Conservation (phyloP, 2,113 vertebrate species). For the Tyrannus savana region DNA sequence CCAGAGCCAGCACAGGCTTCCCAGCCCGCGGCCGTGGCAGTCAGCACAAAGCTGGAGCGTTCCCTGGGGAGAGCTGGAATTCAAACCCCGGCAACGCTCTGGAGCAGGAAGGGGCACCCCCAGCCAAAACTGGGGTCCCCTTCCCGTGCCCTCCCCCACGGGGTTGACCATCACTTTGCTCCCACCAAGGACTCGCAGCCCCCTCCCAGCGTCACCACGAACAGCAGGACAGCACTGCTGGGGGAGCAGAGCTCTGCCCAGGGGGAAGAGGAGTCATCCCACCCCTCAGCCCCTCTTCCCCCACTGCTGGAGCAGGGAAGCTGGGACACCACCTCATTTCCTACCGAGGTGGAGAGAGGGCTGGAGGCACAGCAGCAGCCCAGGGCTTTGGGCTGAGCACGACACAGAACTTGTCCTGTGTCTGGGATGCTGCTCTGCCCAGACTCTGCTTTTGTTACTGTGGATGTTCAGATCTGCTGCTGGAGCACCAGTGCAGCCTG, state of each 20-base stretch:
- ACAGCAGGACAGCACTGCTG: neutral
- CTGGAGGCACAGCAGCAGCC: neutral
- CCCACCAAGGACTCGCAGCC: neutral
- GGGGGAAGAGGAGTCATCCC: neutral
- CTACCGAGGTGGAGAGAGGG: neutral
- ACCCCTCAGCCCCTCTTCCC: neutral
- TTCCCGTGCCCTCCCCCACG: neutral
- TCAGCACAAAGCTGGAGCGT: neutral
- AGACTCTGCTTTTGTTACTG: fast-evolving
- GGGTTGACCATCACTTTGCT: too few relatives aligned
- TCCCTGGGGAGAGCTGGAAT: neutral
- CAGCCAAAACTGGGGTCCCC: neutral
- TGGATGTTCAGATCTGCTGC: neutral
- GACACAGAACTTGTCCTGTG: neutral
- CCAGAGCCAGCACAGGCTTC: neutral
- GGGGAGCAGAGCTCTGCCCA: neutral
- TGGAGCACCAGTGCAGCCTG: neutral
- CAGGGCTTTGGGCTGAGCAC: neutral
- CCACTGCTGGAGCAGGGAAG: neutral
- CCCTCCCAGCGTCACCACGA: neutral
- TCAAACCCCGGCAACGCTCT: neutral
- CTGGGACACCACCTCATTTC: fast-evolving
- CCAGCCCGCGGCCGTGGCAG: neutral
- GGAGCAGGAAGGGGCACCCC: neutral
- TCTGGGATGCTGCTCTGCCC: neutral